A percentile compares a stretch with the other conserved stretches of the same genome.
phyloP scores from a whole-genome alignment of 1,140 invertebrate species.

The Venturia canescens region DNA sequence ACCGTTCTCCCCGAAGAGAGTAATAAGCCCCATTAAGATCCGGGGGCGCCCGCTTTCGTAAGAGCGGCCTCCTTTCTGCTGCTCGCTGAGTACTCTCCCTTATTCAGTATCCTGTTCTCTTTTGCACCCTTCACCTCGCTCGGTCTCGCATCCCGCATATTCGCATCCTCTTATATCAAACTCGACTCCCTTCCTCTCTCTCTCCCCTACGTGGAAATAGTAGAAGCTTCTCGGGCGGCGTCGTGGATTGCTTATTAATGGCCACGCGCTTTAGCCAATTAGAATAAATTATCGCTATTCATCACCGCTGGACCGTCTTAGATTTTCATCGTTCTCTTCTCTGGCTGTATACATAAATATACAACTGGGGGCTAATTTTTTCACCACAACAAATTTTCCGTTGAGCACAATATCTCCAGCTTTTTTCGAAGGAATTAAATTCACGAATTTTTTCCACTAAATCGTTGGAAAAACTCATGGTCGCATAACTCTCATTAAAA shows the following conservation, averaged over 20 bases:
- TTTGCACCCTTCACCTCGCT: conserved; percentile 31
- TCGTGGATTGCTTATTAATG: conserved; percentile 71
- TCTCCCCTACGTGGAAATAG: conserved; percentile 42
- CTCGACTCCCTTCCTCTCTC: conserved; percentile 49
- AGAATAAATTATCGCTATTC: conserved; percentile 69
- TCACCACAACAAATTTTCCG: no score
- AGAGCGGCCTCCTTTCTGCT: conserved; percentile 44
- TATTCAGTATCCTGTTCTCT: conserved; percentile 40
- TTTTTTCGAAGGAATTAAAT: no score
- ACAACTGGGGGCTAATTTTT: neutral
- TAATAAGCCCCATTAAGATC: conserved; percentile 75
- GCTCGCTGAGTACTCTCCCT: conserved; percentile 13
- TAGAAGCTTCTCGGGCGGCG: conserved; percentile 43
- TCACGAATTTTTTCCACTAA: no score
- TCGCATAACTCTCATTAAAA: no score
- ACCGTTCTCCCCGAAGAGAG: conserved; percentile 64
- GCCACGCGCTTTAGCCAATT: conserved; percentile 70
- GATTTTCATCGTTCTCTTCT: neutral
- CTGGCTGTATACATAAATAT: neutral
- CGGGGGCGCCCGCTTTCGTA: conserved; percentile 58
- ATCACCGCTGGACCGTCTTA: conserved; percentile 45
- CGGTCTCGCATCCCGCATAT: conserved; percentile 37
- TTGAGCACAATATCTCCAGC: no score
- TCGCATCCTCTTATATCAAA: conserved; percentile 52
- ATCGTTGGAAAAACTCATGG: no score